A percentile compares a stretch with the other conserved stretches of the same genome.
phyloP scores from a whole-genome alignment of 2,113 vertebrate species.

The Stegostoma tigrinum region DNA sequence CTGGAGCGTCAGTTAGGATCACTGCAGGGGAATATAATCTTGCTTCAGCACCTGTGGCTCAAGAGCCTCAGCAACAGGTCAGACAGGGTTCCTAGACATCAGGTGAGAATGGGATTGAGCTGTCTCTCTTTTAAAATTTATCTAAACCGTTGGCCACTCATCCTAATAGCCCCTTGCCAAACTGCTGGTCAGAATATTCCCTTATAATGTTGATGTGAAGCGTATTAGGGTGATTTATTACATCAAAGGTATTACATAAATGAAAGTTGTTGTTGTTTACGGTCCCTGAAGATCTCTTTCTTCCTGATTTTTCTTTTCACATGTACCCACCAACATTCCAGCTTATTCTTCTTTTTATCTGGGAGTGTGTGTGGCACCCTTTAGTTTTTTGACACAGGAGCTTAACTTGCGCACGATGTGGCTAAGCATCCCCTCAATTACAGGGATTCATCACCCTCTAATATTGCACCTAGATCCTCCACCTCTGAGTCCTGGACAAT shows the following conservation, averaged over 20 bases:
- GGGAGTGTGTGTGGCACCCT: no score
- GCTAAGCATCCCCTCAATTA: no score
- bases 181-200: neutral
- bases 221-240: neutral
- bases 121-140: neutral
- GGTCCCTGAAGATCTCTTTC: neutral
- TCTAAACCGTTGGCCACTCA: neutral
- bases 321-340: neutral
- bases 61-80: neutral
- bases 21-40: neutral
- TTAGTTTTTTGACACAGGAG: no score
- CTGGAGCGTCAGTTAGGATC: neutral
- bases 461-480: neutral
- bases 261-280: neutral
- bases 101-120: neutral
- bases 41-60: neutral
- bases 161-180: neutral
- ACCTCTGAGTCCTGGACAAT: neutral
- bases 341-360: no score
- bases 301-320: neutral
- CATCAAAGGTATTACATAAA: neutral
- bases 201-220: neutral
- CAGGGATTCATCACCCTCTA: neutral
- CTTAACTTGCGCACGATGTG: no score
- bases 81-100: neutral